Conservation (phyloP, 1,140 invertebrate genomes). For the Nymphalis io region DNA sequence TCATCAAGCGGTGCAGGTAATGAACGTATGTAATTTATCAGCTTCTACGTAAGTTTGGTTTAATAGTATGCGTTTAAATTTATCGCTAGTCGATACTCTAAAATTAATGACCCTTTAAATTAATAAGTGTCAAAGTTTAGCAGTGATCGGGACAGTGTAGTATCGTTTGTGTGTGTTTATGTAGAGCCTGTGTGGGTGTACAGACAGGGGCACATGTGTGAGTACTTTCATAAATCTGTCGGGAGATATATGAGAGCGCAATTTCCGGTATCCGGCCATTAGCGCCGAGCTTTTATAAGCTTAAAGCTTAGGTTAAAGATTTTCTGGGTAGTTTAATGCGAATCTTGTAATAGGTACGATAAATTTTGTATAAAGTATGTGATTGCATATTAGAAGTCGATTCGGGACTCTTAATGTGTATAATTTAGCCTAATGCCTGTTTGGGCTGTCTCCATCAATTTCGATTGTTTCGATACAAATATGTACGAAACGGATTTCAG, state of each 20-base stretch:
- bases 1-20: conserved; percentile 1
- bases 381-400: conserved; percentile 80
- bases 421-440: conserved; percentile 77
- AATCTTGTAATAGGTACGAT: conserved; percentile 81
- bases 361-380: conserved; percentile 80
- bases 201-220: conserved; percentile 73
- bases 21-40: conserved; percentile 20
- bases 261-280: conserved; percentile 93
- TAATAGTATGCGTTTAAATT: conserved; percentile 52
- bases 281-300: conserved; percentile 84
- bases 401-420: conserved; percentile 78
- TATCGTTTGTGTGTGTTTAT: conserved; percentile 46
- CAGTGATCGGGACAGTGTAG: conserved; percentile 48
- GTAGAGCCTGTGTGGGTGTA: conserved; percentile 51
- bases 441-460: conserved; percentile 52
- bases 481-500: conserved; percentile 26
- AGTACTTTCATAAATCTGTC: conserved; percentile 93
- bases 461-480: conserved; percentile 41
- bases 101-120: conserved; percentile 74
- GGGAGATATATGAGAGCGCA: conserved; percentile 92
- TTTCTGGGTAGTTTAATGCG: conserved; percentile 82
- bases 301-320: conserved; percentile 83
- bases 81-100: conserved; percentile 48
- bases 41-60: conserved; percentile 32
- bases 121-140: conserved; percentile 74